These are phyloP conservation scores for Nyleta sp. DNA, from an alignment of 2,888 invertebrate species.

Conservation along the genomic window DNA sequence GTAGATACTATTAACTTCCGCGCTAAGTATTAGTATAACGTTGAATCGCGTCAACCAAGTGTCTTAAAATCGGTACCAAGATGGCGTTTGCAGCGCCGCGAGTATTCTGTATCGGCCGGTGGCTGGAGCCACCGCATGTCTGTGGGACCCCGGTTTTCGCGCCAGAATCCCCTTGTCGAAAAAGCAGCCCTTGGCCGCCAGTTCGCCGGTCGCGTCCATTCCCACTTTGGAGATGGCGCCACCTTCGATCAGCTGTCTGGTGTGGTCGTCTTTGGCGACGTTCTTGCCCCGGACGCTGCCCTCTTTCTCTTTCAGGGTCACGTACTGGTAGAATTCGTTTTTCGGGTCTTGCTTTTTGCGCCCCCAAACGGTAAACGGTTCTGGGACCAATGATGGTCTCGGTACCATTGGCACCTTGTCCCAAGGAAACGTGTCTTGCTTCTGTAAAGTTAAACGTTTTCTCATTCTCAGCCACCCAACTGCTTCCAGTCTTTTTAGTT, in stretches of 20 bases:
- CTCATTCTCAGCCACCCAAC: constrained; percentile 44
- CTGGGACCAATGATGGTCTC: constrained; percentile 92
- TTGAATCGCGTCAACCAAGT: constrained; percentile 2
- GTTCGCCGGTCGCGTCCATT: constrained; percentile 78
- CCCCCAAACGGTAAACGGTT: constrained; percentile 93
- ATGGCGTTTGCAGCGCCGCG: constrained; percentile 79
- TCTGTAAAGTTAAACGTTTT: constrained; percentile 83
- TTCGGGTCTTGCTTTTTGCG: constrained; percentile 83
- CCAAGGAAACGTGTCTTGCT: constrained; percentile 90
- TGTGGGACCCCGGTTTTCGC: constrained; percentile 73
- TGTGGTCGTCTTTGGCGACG: constrained; percentile 77
- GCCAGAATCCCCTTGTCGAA: constrained; percentile 79
- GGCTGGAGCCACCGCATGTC: constrained; percentile 75
- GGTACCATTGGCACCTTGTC: constrained; percentile 94
- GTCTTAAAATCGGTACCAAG: constrained; percentile 79
- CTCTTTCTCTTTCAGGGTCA: constrained; percentile 78
- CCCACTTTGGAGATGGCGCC: constrained; percentile 79
- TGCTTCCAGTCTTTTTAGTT: constrained; percentile 15
- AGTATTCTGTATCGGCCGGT: constrained; percentile 79
- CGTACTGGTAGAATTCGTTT: constrained; percentile 80
- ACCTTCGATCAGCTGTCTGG: constrained; percentile 78
- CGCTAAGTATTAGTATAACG: background rate
- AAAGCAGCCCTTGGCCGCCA: constrained; percentile 79
- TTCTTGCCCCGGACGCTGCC: constrained; percentile 77
- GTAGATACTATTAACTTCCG: constrained; percentile 13